Percentiles rank a stretch among this genome's conserved stretches.
Conservation (phyloP, 2,888 invertebrate genomes). For the Tanytarsus gracilentus region DNA sequence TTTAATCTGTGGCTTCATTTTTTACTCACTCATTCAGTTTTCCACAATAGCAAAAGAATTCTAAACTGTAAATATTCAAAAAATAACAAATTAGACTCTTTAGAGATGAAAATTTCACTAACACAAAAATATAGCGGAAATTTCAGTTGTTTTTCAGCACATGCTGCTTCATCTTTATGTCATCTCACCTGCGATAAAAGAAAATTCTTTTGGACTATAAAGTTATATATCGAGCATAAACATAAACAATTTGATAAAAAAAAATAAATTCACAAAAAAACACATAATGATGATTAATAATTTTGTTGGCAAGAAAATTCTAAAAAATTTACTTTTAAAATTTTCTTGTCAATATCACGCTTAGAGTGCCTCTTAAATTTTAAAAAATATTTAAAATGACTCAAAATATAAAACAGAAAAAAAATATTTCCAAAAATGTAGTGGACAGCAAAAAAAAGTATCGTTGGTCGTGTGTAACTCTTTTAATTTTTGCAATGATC, state of each 20-base stretch:
- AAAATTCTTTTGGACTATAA: neutral
- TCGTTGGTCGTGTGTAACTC: too few species aligned
- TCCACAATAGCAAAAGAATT: too few species aligned
- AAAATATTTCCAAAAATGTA: neutral
- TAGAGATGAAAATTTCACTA: too few species aligned
- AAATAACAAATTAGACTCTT: neutral
- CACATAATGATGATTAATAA: constrained; percentile 1
- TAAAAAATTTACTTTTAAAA: neutral
- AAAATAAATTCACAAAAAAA: neutral
- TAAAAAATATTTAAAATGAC: constrained; percentile 5
- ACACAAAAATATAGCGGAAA: neutral
- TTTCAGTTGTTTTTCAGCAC: constrained; percentile 15
- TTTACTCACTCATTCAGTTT: too few species aligned
- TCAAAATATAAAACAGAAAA: neutral
- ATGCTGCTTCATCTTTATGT: constrained; percentile 24
- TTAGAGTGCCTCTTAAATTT: constrained; percentile 27
- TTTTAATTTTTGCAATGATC: too few species aligned
- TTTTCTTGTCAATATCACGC: constrained; percentile 5
- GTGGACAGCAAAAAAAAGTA: neutral
- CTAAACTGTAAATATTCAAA: neutral
- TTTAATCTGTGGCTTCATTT: too few species aligned
- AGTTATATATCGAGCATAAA: too few species aligned
- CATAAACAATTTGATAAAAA: neutral
- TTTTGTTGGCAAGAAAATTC: constrained; percentile 6
- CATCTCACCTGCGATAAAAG: neutral